These are phyloP conservation scores for Heliconius hortense DNA, from an alignment of 2,888 invertebrate genomes.

Conservation along the genomic window DNA sequence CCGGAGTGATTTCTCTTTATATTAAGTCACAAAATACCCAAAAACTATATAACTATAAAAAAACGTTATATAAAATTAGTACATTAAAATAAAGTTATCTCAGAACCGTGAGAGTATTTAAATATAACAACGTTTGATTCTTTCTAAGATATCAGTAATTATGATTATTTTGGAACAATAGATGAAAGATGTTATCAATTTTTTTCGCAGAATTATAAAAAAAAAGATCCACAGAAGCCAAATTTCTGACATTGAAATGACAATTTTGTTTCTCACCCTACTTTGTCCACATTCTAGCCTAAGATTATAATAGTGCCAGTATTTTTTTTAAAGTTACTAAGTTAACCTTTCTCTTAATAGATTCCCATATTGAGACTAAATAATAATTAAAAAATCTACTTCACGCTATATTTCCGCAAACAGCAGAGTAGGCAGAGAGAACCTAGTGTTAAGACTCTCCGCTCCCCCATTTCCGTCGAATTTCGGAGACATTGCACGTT, in stretches of 20 bases:
- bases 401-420: too few relatives aligned
- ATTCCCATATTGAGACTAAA: too few relatives aligned
- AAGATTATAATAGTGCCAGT: not conserved
- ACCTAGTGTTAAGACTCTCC: too few relatives aligned
- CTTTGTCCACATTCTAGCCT: not conserved
- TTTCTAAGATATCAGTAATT: conserved; percentile 27
- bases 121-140: conserved; percentile 9
- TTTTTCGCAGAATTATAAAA: conserved; percentile 35
- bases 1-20: not conserved
- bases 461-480: too few relatives aligned
- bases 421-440: too few relatives aligned
- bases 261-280: conserved; percentile 19
- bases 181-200: conserved; percentile 20
- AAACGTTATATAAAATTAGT: not conserved
- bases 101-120: conserved; percentile 5
- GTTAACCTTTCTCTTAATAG: not conserved
- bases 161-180: conserved; percentile 23
- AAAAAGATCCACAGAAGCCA: conserved; percentile 19
- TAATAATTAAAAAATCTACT: too few relatives aligned
- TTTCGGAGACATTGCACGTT: too few relatives aligned
- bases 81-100: not conserved
- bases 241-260: conserved; percentile 32
- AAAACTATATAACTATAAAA: not conserved
- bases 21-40: not conserved
- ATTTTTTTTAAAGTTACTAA: not conserved